phyloP scores from a whole-genome alignment of 1,140 invertebrate species.

The Euschistus heros region DNA sequence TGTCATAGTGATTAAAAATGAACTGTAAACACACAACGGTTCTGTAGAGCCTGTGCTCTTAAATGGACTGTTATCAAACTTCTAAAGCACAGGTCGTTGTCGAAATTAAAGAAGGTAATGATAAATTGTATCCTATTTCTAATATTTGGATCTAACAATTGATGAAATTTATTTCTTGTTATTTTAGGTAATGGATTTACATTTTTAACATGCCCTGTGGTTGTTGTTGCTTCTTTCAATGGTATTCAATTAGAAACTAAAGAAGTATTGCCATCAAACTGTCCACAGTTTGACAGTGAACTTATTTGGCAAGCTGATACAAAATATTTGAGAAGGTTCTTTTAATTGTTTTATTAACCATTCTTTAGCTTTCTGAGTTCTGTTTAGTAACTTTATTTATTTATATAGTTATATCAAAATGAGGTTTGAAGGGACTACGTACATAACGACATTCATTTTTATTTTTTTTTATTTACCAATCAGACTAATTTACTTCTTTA shows the following conservation, averaged over 20 bases:
- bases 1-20: slow-evolving; percentile 19
- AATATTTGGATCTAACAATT: background rate
- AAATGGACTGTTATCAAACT: slow-evolving; percentile 19
- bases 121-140: background rate
- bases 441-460: too few relatives aligned
- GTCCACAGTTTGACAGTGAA: slow-evolving; percentile 26
- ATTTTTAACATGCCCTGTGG: slow-evolving; percentile 23
- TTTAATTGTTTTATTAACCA: background rate
- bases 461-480: background rate
- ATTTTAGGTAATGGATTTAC: slow-evolving; percentile 28
- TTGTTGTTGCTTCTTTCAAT: slow-evolving; percentile 25
- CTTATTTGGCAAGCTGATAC: slow-evolving; percentile 28
- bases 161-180: slow-evolving; percentile 11
- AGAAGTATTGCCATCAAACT: slow-evolving; percentile 15
- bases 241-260: slow-evolving; percentile 24
- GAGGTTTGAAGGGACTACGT: too few relatives aligned
- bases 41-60: slow-evolving; percentile 9
- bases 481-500: background rate
- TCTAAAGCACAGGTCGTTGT: slow-evolving; percentile 18
- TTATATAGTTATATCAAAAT: too few relatives aligned
- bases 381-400: too few relatives aligned
- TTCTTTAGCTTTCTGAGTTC: background rate
- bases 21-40: slow-evolving; percentile 22
- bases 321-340: slow-evolving; percentile 26
- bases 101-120: slow-evolving; percentile 24